These are phyloP conservation scores for Drosophila meridiana DNA, from an alignment of 2,888 invertebrate genomes.

Conservation along the genomic window DNA sequence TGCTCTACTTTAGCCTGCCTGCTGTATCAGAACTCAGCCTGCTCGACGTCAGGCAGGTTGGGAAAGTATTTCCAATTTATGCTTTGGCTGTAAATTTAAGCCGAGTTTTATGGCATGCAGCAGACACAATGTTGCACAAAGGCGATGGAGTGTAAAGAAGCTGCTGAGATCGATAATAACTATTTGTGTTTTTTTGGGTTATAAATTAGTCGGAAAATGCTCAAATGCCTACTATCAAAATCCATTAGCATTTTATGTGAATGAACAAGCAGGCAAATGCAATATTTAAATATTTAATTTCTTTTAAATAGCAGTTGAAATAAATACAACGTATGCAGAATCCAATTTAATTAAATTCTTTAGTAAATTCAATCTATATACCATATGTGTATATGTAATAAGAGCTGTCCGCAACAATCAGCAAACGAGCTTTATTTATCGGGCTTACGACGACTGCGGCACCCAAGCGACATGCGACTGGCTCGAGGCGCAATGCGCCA, in stretches of 20 bases:
- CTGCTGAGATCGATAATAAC: not conserved
- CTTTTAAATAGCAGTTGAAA: not conserved
- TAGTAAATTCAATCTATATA: not conserved
- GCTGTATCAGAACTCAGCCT: not conserved
- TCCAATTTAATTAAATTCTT: not conserved
- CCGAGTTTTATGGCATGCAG: conserved; percentile 17
- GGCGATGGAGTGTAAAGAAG: conserved; percentile 21
- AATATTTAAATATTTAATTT: not conserved
- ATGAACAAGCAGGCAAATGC: conserved; percentile 11
- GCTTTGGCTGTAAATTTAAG: conserved; percentile 35
- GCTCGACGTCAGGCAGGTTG: conserved; percentile 4
- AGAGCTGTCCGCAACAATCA: conserved; percentile 7
- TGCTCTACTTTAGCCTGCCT: not conserved
- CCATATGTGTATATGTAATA: conserved; percentile 1
- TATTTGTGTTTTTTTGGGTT: conserved; percentile 12
- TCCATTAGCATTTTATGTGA: conserved; percentile 17
- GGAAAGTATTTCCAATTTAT: conserved; percentile 34
- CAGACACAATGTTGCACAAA: conserved; percentile 43
- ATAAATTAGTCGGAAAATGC: conserved; percentile 20
- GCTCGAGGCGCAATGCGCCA: conserved; percentile 50
- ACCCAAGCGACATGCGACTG: not conserved
- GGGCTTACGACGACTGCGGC: not conserved
- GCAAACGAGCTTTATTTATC: not conserved
- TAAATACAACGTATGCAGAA: not conserved
- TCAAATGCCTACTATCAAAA: not conserved